Percentiles rank a stretch among this genome's conserved stretches.
These are phyloP conservation scores for Monarcha castaneiventris DNA, from an alignment of 2,113 vertebrate species.

Conservation along the genomic window DNA sequence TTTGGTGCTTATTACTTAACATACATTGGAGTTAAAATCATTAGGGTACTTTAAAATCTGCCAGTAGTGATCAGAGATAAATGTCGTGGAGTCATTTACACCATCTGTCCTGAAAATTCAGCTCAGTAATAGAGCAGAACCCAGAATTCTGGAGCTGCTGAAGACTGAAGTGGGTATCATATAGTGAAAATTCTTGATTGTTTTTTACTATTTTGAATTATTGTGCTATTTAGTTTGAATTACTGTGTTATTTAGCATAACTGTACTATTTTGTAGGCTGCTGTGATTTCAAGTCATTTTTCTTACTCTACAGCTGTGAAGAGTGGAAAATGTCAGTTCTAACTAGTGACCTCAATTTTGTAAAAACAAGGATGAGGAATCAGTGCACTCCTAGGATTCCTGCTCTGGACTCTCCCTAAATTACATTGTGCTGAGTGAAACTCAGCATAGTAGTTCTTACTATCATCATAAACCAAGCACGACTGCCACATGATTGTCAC, in stretches of 20 bases:
- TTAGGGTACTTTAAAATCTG: background rate
- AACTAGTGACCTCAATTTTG: background rate
- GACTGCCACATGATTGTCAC: background rate
- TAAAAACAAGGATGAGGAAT: background rate
- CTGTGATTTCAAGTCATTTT: background rate
- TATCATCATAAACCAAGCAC: accelerated
- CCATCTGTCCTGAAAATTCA: background rate
- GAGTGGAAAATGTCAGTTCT: background rate
- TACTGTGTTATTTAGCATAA: background rate
- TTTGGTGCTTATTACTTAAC: background rate
- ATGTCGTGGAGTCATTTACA: background rate
- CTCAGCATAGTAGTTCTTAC: background rate
- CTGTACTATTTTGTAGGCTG: background rate
- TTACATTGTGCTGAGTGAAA: background rate
- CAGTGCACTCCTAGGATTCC: background rate
- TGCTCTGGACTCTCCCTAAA: background rate
- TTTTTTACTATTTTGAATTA: background rate
- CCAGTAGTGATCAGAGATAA: background rate
- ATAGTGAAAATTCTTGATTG: background rate
- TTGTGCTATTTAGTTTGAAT: background rate
- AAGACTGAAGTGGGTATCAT: background rate
- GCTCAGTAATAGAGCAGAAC: background rate
- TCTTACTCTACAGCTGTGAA: background rate
- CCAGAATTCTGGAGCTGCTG: background rate
- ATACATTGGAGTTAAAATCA: background rate